A percentile compares a stretch with the other conserved stretches of the same genome.
Evolutionary conservation across 92 coral and sea anemone genomes (phyloP).

Genomic region (Phenganax stokvisi): DNA sequence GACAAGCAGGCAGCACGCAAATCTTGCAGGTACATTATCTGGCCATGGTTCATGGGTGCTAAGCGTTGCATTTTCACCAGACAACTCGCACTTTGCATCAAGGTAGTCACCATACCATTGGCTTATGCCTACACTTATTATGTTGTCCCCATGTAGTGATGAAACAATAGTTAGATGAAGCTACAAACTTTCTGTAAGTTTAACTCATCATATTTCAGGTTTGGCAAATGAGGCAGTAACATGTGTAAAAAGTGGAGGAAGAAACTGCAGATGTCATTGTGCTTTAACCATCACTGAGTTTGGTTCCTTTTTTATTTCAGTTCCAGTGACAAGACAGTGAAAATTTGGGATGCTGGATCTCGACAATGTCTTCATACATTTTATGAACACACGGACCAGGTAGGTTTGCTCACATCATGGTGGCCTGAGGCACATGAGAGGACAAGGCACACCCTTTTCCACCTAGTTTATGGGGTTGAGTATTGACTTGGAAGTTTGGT

Average conservation of each 20-base stretch:
- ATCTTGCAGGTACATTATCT: slow-evolving; percentile 90
- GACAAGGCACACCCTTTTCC: too few relatives aligned
- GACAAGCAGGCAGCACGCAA: slow-evolving; percentile 82
- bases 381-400: slow-evolving; percentile 94
- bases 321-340: slow-evolving; percentile 95
- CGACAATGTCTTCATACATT: slow-evolving; percentile 90
- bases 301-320: slow-evolving; percentile 20
- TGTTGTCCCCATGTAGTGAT: neutral
- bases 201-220: too few relatives aligned
- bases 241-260: neutral
- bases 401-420: neutral
- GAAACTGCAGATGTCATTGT: neutral
- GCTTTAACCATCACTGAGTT: neutral
- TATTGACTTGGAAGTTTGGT: too few relatives aligned
- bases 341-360: slow-evolving; percentile 95
- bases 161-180: neutral
- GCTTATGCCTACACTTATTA: neutral
- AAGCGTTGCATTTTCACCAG: slow-evolving; percentile 92
- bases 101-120: slow-evolving; percentile 48
- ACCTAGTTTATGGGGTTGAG: too few relatives aligned
- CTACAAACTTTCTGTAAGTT: neutral
- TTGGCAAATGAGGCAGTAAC: neutral
- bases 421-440: neutral
- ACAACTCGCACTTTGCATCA: slow-evolving; percentile 94
- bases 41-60: slow-evolving; percentile 99